Evolutionary conservation across 2,888 invertebrate species (phyloP).

Genomic region (Tuta absoluta): DNA sequence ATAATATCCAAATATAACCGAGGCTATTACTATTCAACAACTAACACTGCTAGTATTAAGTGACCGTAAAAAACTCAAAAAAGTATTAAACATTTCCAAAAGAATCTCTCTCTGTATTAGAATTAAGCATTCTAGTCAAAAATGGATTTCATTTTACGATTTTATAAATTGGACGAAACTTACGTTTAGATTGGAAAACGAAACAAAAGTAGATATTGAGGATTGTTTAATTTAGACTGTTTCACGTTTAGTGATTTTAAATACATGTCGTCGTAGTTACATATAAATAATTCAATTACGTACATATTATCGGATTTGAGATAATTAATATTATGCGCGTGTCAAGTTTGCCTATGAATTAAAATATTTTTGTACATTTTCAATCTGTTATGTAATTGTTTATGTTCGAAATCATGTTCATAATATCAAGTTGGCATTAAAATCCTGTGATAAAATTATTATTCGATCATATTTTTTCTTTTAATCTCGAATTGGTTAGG

Average conservation of each 20-base stretch:
- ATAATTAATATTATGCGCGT: not conserved
- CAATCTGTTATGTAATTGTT: constrained; percentile 4
- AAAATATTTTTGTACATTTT: constrained; percentile 26
- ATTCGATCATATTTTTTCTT: constrained; percentile 38
- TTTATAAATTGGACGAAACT: constrained; percentile 39
- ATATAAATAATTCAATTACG: not conserved
- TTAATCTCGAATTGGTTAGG: constrained; percentile 40
- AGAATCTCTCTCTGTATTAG: constrained; percentile 80
- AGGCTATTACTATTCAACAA: constrained; percentile 67
- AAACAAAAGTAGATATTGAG: not conserved
- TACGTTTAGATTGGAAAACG: constrained; percentile 29
- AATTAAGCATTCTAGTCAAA: constrained; percentile 79
- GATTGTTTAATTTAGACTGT: not conserved
- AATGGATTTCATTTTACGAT: constrained; percentile 66
- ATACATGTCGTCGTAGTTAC: not conserved
- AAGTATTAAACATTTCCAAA: constrained; percentile 75
- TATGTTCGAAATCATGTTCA: constrained; percentile 7
- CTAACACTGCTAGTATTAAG: constrained; percentile 64
- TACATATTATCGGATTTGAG: constrained; percentile 4
- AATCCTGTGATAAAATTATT: constrained; percentile 66
- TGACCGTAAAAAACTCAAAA: constrained; percentile 54
- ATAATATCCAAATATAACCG: constrained; percentile 59
- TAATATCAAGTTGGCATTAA: constrained; percentile 46
- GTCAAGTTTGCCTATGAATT: not conserved
- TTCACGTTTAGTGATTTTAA: not conserved